Conservation (phyloP, 2,888 invertebrate species). For the Nephrotoma appendiculata region DNA sequence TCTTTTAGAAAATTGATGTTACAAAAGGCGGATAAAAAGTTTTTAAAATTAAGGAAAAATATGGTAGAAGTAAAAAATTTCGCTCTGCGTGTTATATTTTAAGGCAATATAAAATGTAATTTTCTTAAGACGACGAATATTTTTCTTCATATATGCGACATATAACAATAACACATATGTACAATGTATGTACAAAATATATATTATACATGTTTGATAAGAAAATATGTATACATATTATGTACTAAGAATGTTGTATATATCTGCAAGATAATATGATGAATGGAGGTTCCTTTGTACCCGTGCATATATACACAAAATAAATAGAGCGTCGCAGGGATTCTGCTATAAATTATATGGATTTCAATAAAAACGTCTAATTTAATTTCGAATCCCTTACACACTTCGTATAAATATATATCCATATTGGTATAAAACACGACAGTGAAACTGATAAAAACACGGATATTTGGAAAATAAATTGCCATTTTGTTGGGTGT, state of each 20-base stretch:
- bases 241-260: neutral
- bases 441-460: neutral
- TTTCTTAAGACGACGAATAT: neutral
- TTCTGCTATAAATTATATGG: neutral
- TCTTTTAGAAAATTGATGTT: neutral
- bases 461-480: neutral
- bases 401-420: neutral
- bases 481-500: neutral
- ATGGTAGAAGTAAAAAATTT: neutral
- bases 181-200: neutral
- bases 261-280: neutral
- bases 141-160: neutral
- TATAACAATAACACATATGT: neutral
- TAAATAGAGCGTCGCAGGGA: neutral
- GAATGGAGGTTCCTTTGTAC: neutral
- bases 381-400: neutral
- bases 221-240: neutral
- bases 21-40: neutral
- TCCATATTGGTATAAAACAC: neutral
- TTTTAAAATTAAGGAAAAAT: neutral
- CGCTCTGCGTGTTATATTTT: neutral
- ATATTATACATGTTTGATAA: neutral
- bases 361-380: neutral
- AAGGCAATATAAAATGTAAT: neutral
- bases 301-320: neutral